Conservation (phyloP, 2,113 vertebrate genomes). For the Mobula hypostoma region DNA sequence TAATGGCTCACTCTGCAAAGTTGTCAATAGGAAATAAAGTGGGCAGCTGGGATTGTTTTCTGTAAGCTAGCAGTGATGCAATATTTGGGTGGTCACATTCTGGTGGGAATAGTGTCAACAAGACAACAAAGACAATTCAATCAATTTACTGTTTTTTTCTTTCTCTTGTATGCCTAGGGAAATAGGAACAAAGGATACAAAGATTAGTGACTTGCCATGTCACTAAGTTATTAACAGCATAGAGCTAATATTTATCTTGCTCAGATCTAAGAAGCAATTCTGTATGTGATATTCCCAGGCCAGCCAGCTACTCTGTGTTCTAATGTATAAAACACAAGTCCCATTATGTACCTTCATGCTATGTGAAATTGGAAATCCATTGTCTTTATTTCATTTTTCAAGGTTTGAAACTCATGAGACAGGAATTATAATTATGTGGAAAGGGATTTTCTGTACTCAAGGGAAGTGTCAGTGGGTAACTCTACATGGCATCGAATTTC, state of each 20-base stretch:
- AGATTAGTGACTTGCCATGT: neutral
- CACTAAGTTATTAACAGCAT: neutral
- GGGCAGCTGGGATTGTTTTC: too few relatives aligned
- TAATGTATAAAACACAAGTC: conserved; percentile 25
- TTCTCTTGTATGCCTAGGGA: neutral
- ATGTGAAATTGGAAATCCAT: conserved; percentile 21
- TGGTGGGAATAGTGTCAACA: too few relatives aligned
- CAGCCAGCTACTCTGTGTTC: neutral
- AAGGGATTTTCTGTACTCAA: conserved; percentile 6
- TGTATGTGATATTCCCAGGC: neutral
- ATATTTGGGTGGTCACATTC: too few relatives aligned
- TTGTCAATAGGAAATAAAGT: too few relatives aligned
- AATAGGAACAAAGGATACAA: neutral
- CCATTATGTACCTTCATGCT: neutral
- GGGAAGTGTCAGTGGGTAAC: conserved; percentile 13
- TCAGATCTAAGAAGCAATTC: neutral
- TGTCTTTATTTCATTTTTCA: neutral
- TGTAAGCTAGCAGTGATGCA: too few relatives aligned
- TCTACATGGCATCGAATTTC: neutral
- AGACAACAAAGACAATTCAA: neutral
- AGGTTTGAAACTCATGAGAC: conserved; percentile 15
- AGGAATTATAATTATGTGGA: conserved; percentile 23
- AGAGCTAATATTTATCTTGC: neutral
- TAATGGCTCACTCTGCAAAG: too few relatives aligned
- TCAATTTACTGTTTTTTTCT: neutral